A percentile compares a stretch with the other conserved stretches of the same genome.
These are phyloP conservation scores for Portunus trituberculatus DNA, from an alignment of 1,140 invertebrate genomes.

Conservation along the genomic window DNA sequence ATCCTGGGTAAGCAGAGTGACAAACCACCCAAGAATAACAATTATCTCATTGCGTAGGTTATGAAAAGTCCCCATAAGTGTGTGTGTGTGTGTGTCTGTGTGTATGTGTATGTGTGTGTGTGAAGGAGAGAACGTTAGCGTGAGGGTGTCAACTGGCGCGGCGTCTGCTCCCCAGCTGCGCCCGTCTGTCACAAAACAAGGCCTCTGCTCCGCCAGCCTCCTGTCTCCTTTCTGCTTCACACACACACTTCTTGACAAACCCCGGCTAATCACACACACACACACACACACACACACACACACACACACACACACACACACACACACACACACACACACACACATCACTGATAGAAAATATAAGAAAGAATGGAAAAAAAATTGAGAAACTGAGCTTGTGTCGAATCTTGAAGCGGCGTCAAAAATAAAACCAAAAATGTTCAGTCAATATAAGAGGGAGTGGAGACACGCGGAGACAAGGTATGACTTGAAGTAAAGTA, in stretches of 20 bases:
- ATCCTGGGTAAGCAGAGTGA: neutral
- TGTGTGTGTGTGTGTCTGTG: neutral
- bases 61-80: neutral
- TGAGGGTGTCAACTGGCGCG: neutral
- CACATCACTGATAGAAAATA: too few species aligned
- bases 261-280: neutral
- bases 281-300: neutral
- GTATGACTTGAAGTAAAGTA: too few species aligned
- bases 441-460: too few species aligned
- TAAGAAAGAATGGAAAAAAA: too few species aligned
- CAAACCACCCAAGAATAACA: neutral
- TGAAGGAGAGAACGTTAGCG: too few species aligned
- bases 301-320: neutral
- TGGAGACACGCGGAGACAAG: too few species aligned
- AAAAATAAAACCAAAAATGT: too few species aligned
- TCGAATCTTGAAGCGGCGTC: too few species aligned
- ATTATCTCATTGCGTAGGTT: conserved; percentile 14
- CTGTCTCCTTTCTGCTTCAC: neutral
- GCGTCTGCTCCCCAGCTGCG: neutral
- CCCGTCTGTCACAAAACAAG: neutral
- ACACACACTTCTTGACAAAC: too few species aligned
- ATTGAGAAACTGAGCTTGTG: too few species aligned
- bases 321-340: too few species aligned
- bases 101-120: neutral
- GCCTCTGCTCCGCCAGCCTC: neutral